phyloP scores from a whole-genome alignment of 2,113 vertebrate species.

The Cochlearius cochlearius region DNA sequence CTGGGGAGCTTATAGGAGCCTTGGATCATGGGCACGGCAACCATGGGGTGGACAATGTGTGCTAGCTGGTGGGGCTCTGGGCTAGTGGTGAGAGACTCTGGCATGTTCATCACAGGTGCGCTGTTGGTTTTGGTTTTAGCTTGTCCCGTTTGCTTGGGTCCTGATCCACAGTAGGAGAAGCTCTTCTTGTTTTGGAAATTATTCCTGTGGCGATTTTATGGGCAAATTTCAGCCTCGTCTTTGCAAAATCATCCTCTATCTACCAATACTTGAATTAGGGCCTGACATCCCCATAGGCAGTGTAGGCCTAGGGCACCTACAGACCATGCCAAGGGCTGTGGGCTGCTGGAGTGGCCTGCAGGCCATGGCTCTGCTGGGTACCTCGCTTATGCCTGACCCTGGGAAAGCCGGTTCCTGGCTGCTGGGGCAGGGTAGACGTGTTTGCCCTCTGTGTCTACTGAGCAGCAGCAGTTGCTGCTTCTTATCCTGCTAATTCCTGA shows the following conservation, averaged over 20 bases:
- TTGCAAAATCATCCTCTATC: not conserved
- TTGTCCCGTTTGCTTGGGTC: not conserved
- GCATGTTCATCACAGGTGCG: accelerated
- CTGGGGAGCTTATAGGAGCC: not conserved
- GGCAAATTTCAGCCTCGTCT: not conserved
- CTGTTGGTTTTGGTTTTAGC: not conserved
- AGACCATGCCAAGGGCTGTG: not conserved
- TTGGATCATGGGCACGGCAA: not conserved
- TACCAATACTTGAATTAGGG: not conserved
- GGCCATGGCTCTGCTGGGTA: not conserved
- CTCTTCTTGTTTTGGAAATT: not conserved
- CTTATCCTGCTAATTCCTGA: not conserved
- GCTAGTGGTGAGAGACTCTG: not conserved
- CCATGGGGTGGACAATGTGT: not conserved
- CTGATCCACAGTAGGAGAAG: not conserved
- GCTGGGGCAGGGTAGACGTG: not conserved
- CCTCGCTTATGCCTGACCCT: not conserved
- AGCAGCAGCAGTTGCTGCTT: not conserved
- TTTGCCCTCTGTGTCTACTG: not conserved
- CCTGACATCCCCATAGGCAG: not conserved
- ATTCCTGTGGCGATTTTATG: not conserved
- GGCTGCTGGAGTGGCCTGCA: not conserved
- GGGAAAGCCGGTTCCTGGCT: not conserved
- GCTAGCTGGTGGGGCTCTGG: not conserved
- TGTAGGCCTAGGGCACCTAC: not conserved